A percentile compares a stretch with the other conserved stretches of the same genome.
These are phyloP conservation scores for Drosophila saltans DNA, from an alignment of 1,140 invertebrate genomes.

Conservation along the genomic window DNA sequence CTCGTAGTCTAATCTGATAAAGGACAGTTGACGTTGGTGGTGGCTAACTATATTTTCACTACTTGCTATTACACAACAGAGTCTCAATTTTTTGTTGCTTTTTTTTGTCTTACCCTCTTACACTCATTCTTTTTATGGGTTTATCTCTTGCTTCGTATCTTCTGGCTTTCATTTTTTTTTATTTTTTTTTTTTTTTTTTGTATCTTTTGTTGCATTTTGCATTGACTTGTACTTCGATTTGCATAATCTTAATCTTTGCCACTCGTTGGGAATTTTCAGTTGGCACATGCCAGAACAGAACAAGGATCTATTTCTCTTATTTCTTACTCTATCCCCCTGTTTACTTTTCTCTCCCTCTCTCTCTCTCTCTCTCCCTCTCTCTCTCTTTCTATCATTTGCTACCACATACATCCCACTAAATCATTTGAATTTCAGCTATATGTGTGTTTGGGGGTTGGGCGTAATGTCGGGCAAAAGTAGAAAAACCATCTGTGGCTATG, in stretches of 20 bases:
- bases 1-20: background rate
- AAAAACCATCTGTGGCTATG: constrained; percentile 6
- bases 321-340: background rate
- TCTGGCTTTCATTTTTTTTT: background rate
- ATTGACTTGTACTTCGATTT: constrained; percentile 67
- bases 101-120: constrained; percentile 13
- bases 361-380: background rate
- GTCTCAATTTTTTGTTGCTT: background rate
- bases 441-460: too few species aligned
- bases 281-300: constrained; percentile 5
- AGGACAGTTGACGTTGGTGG: background rate
- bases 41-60: constrained; percentile 3
- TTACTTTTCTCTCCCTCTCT: background rate
- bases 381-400: background rate
- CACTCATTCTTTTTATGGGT: constrained; percentile 3
- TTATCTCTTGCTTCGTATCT: too few species aligned
- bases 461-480: background rate
- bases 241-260: constrained; percentile 76
- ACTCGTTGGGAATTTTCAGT: constrained; percentile 57
- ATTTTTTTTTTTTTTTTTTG: background rate
- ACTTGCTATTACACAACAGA: constrained; percentile 13
- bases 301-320: constrained; percentile 7
- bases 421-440: too few species aligned
- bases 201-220: constrained; percentile 70
- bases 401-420: too few species aligned